A percentile compares a stretch with the other conserved stretches of the same genome.
Evolutionary conservation across 2,113 vertebrate genomes (phyloP).

Genomic region (Aspiorhynchus laticeps): DNA sequence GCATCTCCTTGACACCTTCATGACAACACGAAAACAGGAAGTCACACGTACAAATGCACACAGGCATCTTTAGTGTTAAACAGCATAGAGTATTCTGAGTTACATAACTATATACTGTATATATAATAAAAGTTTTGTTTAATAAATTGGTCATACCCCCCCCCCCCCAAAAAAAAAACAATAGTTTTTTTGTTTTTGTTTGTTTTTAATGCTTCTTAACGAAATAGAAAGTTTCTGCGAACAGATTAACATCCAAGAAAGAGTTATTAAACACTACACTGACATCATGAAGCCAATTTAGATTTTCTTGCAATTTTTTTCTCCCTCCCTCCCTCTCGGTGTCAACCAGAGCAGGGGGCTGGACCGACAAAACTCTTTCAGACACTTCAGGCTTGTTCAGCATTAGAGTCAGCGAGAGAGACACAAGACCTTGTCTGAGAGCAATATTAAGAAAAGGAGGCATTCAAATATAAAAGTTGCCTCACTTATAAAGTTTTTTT

Average conservation of each 20-base stretch:
- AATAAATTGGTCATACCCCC: too few species aligned
- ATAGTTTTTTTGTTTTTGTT: too few species aligned
- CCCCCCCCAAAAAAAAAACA: too few species aligned
- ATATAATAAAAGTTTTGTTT: too few species aligned
- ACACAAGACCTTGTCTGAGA: background rate
- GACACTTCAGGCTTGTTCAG: constrained; percentile 4
- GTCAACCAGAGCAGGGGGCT: constrained; percentile 10
- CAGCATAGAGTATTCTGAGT: too few species aligned
- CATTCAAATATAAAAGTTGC: background rate
- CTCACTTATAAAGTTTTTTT: background rate
- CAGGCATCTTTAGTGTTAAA: background rate
- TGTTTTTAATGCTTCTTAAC: background rate
- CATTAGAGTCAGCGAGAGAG: background rate
- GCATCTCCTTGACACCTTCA: background rate
- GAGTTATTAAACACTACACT: background rate
- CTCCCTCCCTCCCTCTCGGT: background rate
- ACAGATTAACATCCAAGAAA: background rate
- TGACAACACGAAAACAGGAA: background rate
- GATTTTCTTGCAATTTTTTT: background rate
- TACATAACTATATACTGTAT: too few species aligned
- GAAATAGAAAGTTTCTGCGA: background rate
- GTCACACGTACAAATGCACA: constrained; percentile 17
- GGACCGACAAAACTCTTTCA: background rate
- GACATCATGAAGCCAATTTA: constrained; percentile 17
- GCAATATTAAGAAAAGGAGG: background rate